A percentile compares a stretch with the other conserved stretches of the same genome.
These are phyloP conservation scores for Coenonympha glycerion DNA, from an alignment of 2,888 invertebrate genomes.

Conservation along the genomic window DNA sequence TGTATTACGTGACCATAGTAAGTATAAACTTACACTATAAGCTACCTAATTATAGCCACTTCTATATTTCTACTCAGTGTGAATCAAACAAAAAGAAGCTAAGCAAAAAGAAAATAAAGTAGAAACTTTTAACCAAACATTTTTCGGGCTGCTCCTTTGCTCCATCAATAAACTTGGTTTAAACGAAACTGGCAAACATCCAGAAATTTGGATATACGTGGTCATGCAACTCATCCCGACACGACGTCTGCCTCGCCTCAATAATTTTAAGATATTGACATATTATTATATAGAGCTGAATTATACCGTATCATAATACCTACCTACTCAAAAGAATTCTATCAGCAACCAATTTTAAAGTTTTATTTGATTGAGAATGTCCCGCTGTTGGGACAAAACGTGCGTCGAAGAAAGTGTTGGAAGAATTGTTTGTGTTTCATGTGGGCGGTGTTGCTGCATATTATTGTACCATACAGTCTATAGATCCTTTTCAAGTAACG, in stretches of 20 bases:
- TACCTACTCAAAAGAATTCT: not conserved
- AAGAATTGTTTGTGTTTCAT: no score
- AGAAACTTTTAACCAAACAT: not conserved
- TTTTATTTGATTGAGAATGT: slow-evolving; percentile 1
- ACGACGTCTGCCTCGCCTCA: slow-evolving; percentile 3
- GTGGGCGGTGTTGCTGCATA: no score
- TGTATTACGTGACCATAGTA: no score
- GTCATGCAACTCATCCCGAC: slow-evolving; percentile 11
- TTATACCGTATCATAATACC: not conserved
- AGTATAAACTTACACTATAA: no score
- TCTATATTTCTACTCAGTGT: no score
- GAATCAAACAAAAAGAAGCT: no score
- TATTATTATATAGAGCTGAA: not conserved
- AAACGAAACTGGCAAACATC: slow-evolving; percentile 11
- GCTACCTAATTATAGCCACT: no score
- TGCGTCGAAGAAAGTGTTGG: no score
- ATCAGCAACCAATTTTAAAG: slow-evolving; percentile 3
- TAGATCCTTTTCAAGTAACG: no score
- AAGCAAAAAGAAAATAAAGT: no score
- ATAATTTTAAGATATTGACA: not conserved
- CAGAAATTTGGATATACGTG: slow-evolving; percentile 16
- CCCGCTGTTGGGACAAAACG: no score
- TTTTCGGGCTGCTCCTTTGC: slow-evolving; percentile 6
- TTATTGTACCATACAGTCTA: no score
- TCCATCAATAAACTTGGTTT: slow-evolving; percentile 7